These are phyloP conservation scores for Mus minutoides DNA, from an alignment of 2,797 vertebrate genomes.

Conservation along the genomic window DNA sequence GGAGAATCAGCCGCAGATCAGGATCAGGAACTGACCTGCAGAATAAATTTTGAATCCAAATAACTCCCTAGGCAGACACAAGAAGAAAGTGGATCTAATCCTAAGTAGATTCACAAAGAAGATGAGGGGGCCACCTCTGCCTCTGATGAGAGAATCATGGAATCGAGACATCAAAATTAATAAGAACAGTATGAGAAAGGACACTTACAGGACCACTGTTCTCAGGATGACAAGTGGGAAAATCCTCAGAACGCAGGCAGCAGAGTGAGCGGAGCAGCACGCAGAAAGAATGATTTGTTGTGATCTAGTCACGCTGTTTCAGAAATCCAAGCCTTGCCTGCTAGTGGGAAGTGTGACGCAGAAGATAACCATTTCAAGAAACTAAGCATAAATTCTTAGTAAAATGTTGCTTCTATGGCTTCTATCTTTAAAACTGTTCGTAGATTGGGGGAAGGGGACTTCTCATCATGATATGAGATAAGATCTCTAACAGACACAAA, in stretches of 20 bases:
- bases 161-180: neutral
- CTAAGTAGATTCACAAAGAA: neutral
- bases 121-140: neutral
- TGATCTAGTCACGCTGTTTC: neutral
- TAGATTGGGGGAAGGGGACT: neutral
- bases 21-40: neutral
- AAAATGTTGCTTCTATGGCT: neutral
- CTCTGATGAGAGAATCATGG: neutral
- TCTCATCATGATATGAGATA: neutral
- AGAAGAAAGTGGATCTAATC: neutral
- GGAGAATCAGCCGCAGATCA: neutral
- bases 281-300: neutral
- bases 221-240: neutral
- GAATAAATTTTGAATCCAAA: neutral
- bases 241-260: neutral
- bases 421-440: neutral
- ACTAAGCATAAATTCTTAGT: neutral
- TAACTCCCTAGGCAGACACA: neutral
- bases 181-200: neutral
- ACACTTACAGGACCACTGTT: neutral
- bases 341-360: neutral
- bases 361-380: conserved; percentile 14
- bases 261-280: neutral
- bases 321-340: conserved; percentile 21
- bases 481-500: neutral